These are phyloP conservation scores for Rhabdomys dilectus DNA, from an alignment of 2,113 vertebrate genomes.

Conservation along the genomic window DNA sequence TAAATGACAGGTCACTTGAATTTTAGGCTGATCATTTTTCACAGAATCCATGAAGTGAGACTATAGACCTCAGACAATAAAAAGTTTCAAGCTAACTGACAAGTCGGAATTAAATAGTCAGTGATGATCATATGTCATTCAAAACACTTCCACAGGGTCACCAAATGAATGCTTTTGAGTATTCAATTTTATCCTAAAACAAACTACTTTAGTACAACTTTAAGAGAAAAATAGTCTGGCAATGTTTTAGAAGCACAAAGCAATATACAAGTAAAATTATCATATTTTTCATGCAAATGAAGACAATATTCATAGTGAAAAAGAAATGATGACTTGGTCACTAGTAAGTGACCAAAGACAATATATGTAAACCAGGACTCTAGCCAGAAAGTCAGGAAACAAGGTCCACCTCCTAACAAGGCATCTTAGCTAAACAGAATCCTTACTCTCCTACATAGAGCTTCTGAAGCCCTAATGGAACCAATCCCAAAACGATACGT, in stretches of 20 bases:
- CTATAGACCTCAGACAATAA: not conserved
- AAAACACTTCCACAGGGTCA: not conserved
- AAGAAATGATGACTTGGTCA: conserved; percentile 31
- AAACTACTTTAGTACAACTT: conserved; percentile 22
- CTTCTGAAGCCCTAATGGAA: not conserved
- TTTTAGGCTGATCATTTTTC: conserved; percentile 27
- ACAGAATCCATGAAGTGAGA: not conserved
- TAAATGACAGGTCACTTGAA: not conserved
- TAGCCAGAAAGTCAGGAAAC: not conserved
- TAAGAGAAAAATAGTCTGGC: not conserved
- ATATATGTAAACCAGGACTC: not conserved
- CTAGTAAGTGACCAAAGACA: conserved; percentile 5
- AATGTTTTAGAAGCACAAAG: conserved; percentile 30
- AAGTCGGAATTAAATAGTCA: conserved; percentile 2
- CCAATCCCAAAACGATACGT: not conserved
- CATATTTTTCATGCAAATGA: conserved; percentile 12
- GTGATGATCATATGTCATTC: not conserved
- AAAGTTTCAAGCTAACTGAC: conserved; percentile 6
- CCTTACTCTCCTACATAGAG: not conserved
- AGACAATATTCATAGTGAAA: not conserved
- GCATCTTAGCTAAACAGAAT: not conserved
- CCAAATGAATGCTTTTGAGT: not conserved
- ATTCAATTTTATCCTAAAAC: not conserved
- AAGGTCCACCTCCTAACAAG: not conserved
- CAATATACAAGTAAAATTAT: not conserved